Conservation (phyloP, 2,113 vertebrate genomes). For the Cyprinodon variegatus region DNA sequence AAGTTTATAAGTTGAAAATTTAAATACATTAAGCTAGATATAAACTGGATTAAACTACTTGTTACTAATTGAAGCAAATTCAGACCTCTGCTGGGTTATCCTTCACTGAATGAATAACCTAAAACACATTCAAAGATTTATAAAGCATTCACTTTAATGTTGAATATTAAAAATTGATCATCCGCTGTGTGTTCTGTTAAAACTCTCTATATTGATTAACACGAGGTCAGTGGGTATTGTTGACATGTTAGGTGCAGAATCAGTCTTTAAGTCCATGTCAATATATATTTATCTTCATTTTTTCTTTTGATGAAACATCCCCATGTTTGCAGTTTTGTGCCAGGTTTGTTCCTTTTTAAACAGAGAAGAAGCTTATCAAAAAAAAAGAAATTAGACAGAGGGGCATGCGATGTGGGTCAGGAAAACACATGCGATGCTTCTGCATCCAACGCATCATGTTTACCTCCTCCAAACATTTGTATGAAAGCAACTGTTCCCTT, state of each 20-base stretch:
- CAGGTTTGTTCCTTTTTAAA: constrained; percentile 11
- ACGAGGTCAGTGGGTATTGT: no score
- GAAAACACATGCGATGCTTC: constrained; percentile 28
- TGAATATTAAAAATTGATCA: neutral
- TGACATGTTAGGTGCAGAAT: neutral
- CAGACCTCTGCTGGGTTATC: neutral
- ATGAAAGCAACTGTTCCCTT: constrained; percentile 51
- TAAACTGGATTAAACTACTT: no score
- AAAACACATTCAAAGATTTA: neutral
- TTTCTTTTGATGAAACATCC: neutral
- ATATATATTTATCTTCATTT: neutral
- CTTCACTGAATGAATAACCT: neutral
- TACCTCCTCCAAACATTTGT: constrained; percentile 56
- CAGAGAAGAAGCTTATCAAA: constrained; percentile 35
- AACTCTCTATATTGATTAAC: neutral
- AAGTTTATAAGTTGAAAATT: no score
- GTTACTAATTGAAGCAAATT: neutral
- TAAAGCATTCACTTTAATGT: neutral
- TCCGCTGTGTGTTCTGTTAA: neutral
- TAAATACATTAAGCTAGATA: no score
- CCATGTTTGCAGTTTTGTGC: neutral
- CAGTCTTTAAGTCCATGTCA: neutral
- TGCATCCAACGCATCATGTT: constrained; percentile 50
- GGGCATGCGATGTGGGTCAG: constrained; percentile 8
- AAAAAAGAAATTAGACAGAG: constrained; percentile 61